Percentiles rank a stretch among this genome's conserved stretches.
These are phyloP conservation scores for Phaetusa simplex DNA, from an alignment of 2,113 vertebrate species.

Conservation along the genomic window DNA sequence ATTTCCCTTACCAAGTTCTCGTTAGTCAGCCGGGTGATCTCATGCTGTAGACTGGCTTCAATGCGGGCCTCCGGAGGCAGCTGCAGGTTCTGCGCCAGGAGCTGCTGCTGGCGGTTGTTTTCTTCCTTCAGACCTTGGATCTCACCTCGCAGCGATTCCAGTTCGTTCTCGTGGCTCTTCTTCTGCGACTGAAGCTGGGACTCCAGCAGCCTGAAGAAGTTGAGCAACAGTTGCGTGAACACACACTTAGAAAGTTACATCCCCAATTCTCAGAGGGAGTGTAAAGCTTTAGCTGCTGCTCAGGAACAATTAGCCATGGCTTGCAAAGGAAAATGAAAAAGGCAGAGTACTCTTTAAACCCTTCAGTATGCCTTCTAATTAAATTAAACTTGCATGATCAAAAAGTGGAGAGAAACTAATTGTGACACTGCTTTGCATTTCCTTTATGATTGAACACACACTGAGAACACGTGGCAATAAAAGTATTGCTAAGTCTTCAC, in stretches of 20 bases:
- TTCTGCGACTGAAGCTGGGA: constrained; percentile 93
- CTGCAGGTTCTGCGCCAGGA: constrained; percentile 96
- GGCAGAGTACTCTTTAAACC: constrained; percentile 50
- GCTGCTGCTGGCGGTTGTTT: constrained; percentile 96
- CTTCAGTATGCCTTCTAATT: constrained; percentile 47
- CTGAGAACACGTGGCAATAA: neutral
- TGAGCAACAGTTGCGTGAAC: neutral
- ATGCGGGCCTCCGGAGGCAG: constrained; percentile 95
- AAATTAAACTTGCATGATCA: constrained; percentile 24
- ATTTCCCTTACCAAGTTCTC: constrained; percentile 89
- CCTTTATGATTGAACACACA: neutral
- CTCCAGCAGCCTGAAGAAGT: constrained; percentile 85
- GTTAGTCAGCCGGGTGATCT: constrained; percentile 96
- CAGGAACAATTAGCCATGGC: constrained; percentile 38
- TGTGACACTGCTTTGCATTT: neutral
- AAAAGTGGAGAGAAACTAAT: neutral
- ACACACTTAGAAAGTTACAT: neutral
- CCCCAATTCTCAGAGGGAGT: neutral
- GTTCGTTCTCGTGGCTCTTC: constrained; percentile 87
- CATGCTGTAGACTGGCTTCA: constrained; percentile 96
- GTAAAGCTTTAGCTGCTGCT: constrained; percentile 35
- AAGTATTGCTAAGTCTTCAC: neutral
- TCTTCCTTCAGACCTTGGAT: constrained; percentile 96
- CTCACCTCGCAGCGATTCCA: constrained; percentile 88
- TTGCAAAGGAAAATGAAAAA: constrained; percentile 54